Evolutionary conservation across 2,888 invertebrate genomes (phyloP).

Genomic region (Cotesia congregata): DNA sequence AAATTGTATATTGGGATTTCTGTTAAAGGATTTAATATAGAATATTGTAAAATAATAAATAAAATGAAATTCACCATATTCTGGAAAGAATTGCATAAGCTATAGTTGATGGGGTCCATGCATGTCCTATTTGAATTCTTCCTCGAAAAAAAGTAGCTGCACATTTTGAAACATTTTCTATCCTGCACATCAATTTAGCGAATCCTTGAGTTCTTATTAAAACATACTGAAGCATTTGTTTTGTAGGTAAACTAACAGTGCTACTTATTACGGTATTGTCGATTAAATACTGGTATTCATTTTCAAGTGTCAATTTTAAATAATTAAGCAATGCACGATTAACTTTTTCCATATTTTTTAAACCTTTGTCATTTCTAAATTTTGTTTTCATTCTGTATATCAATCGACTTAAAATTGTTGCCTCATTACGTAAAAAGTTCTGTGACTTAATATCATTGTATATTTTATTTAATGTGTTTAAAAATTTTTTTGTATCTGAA

Average conservation of each 20-base stretch:
- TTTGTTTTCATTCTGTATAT: conserved; percentile 75
- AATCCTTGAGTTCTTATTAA: conserved; percentile 73
- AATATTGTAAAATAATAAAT: background rate
- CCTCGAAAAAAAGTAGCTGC: conserved; percentile 72
- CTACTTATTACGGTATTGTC: conserved; percentile 56
- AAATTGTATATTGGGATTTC: no score
- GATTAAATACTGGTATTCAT: conserved; percentile 64
- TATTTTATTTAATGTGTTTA: conserved; percentile 47
- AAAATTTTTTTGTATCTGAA: conserved; percentile 54
- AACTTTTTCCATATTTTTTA: conserved; percentile 73
- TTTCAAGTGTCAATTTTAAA: conserved; percentile 70
- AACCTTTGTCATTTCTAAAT: conserved; percentile 75
- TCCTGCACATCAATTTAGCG: conserved; percentile 73
- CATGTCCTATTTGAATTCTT: conserved; percentile 73
- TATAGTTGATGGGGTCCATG: conserved; percentile 74
- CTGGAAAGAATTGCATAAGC: conserved; percentile 74
- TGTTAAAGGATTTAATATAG: background rate
- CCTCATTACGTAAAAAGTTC: conserved; percentile 73
- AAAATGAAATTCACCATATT: conserved; percentile 69
- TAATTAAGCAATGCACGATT: conserved; percentile 73
- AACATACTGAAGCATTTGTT: conserved; percentile 75
- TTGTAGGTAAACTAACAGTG: conserved; percentile 72
- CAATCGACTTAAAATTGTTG: conserved; percentile 73
- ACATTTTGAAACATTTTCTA: conserved; percentile 71
- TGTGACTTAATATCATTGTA: conserved; percentile 63